Evolutionary conservation across 1,140 invertebrate genomes (phyloP), one percentile per base, ranked within the genome.

Genomic region (Trichonephila inaurata): DNA sequence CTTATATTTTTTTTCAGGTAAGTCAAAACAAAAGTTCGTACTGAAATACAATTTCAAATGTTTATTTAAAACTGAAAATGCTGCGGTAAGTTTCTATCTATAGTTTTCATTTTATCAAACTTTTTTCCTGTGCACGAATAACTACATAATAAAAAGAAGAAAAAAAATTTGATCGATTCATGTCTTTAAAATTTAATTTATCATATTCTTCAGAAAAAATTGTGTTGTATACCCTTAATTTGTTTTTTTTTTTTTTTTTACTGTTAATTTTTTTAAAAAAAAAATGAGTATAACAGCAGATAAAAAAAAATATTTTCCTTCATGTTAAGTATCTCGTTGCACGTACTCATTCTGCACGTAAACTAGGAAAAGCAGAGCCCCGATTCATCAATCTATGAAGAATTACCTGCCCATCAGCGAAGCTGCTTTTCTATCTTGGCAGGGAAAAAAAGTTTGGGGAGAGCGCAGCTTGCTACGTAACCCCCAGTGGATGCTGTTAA

Each of bases 371-470:
- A 24, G 66, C 28, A 18, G 18, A 77, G 33, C 24, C 28, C 33
- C 72, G 72, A 77, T 77, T 77, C 72, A 77, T 77, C 72, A 77
- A 77, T 33, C 28, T 77, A 40, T 77, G 72, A 77, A 19, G 72
- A 77, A 77, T 77, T 77, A 77, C 72, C 72, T 77, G 72, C 33
- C 72, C 28, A 51, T 77, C 18, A 33, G 72, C 14, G n/a, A 33
- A 77, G 28, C 4, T 33, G 28, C 28, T 77, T 77, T n/a, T 40
- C 33, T 77, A 33, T 19, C 3, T 33, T 10, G 33, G 28, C 16
- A 77, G 16, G 62, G 6, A 64, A 51, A 51, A 51, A 51, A 64
- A 64, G 62, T 51, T 64, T 64, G 1, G 62, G 62, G 62, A 64
- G 19, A 19, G 21, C 62, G 21, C 21, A 19, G 62, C 62, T 33